Base-by-base conservation (phyloP, 2,888 invertebrate genomes). In the Anorthoa munda region DNA sequence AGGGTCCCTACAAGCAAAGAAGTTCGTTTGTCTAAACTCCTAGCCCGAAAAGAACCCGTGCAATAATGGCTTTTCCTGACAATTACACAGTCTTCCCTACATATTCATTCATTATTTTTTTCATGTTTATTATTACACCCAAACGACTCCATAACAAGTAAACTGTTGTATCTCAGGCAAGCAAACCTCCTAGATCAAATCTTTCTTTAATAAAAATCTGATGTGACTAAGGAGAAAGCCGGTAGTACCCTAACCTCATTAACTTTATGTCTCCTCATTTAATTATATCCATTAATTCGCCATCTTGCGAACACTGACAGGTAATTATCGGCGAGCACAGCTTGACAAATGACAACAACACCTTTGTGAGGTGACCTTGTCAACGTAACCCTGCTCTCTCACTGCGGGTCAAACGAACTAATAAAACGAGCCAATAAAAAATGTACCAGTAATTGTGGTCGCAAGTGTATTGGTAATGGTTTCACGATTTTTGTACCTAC, bases 341-440 rank as follows among this genome's bases (percentile, higher is more conserved):
- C 67, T 88, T 88, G 86, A 86, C 82, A 88, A 90, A 90, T 87
- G 87, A 87, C 88, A 82, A 85, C 77, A 77, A 85, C 88, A 91
- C 89, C 88, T 90, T 90, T 87, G 88, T 87, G 76, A 83, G 61
- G 21, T 83, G 89, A 90, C 86, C 86, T 86, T 86, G 86, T 77
- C 79, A 75, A 59, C 66, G 78, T 85, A 82, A 81, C 85, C 87
- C 79, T 86, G 86, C 79, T 79, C 86, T 80, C 82, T 75, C 74
- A 59, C 75, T 73, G 50, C 78, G 58, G 84, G 86, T 86, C 87
- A 74, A 75, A 66, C 23, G 66, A 46, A 75, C 51, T 12, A 75
- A 67, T 61, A 78, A 77, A 73, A 72, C 65, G 45, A 46, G 31
- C 66, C 31, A 59, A 67, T 81, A 82, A 82, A 82, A 82, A 82